These are phyloP conservation scores for Falco concolor DNA, from an alignment of 2,797 vertebrate species.

Conservation along the genomic window DNA sequence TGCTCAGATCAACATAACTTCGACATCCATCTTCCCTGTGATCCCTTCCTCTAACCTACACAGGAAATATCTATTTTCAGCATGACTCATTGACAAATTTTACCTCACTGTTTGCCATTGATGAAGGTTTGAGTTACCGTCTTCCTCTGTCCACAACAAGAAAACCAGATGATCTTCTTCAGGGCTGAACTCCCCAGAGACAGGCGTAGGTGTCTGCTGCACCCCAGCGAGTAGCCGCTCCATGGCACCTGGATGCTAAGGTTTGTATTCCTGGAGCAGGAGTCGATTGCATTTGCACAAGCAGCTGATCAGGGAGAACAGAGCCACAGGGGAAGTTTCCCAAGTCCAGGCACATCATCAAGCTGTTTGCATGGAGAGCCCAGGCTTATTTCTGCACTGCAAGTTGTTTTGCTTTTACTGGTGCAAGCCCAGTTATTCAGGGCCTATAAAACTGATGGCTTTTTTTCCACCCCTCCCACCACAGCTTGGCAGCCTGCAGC, in stretches of 20 bases:
- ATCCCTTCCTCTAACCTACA: neutral
- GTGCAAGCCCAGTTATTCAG: neutral
- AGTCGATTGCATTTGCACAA: neutral
- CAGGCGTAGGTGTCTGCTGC: rapidly evolving
- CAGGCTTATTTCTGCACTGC: neutral
- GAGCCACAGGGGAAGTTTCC: neutral
- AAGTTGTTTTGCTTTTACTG: neutral
- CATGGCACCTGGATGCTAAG: neutral
- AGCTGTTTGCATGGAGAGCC: neutral
- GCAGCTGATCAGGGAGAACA: neutral
- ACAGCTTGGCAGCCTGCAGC: neutral
- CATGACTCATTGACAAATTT: neutral
- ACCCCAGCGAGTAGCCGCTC: rapidly evolving
- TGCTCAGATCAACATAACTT: neutral
- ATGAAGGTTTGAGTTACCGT: neutral
- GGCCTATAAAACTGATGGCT: neutral
- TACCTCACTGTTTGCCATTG: neutral
- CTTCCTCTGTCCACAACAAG: neutral
- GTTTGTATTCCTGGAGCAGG: neutral
- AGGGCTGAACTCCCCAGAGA: neutral
- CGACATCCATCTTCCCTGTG: neutral
- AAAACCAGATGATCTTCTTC: neutral
- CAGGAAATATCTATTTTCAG: neutral
- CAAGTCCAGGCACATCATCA: neutral
- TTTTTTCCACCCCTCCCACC: rapidly evolving